Conservation (phyloP, 2,888 invertebrate species). For the Tryphoninae sp. region DNA sequence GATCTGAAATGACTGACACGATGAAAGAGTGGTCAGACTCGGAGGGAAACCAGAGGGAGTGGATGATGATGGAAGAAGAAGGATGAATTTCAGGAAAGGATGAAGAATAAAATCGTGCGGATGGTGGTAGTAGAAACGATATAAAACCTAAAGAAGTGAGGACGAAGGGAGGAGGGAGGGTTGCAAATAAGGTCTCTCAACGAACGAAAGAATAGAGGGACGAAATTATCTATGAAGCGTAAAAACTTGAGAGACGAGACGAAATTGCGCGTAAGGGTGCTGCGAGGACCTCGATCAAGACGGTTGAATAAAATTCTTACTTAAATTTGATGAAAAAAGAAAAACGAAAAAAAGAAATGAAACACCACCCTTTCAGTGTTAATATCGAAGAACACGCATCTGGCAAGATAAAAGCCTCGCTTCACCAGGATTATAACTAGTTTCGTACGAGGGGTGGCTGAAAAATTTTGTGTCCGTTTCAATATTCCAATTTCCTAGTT, state of each 20-base stretch:
- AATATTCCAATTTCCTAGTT: too few relatives aligned
- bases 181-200: neutral
- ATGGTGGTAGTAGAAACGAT: neutral
- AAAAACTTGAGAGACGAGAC: neutral
- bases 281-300: slow-evolving; percentile 15
- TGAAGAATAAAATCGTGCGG: neutral
- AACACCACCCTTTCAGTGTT: too few relatives aligned
- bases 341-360: too few relatives aligned
- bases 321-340: too few relatives aligned
- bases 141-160: neutral
- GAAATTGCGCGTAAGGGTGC: slow-evolving; percentile 18
- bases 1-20: slow-evolving; percentile 43
- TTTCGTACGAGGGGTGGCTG: too few relatives aligned
- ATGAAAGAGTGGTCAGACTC: slow-evolving; percentile 22
- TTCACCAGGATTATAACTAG: too few relatives aligned
- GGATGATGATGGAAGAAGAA: slow-evolving; percentile 17
- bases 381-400: too few relatives aligned
- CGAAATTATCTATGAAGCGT: neutral
- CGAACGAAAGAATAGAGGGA: slow-evolving; percentile 31
- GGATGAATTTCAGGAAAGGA: neutral
- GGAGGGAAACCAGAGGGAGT: slow-evolving; percentile 9
- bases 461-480: too few relatives aligned
- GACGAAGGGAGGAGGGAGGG: neutral
- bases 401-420: too few relatives aligned
- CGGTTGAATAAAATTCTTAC: neutral